phyloP scores from a whole-genome alignment of 2,888 invertebrate genomes.

The Drosophila pullipes region DNA sequence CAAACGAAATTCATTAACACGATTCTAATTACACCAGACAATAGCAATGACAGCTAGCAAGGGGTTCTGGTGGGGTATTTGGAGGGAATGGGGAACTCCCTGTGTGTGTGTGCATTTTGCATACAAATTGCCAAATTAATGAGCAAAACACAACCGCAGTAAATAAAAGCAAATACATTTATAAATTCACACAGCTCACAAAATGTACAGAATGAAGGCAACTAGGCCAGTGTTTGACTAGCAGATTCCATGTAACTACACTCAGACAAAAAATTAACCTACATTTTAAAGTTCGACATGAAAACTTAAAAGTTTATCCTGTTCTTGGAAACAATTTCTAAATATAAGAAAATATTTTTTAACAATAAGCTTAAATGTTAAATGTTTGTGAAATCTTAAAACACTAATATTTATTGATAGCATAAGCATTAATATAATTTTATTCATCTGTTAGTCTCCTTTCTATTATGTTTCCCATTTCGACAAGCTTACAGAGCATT shows the following conservation, averaged over 20 bases:
- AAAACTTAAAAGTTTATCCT: background rate
- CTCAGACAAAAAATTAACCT: background rate
- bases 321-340: background rate
- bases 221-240: background rate
- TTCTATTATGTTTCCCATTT: background rate
- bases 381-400: background rate
- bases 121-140: conserved; percentile 82
- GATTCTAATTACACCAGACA: conserved; percentile 80
- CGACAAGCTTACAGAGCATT: background rate
- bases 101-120: conserved; percentile 77
- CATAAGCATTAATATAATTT: background rate
- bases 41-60: conserved; percentile 45
- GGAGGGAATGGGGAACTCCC: background rate
- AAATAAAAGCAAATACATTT: conserved; percentile 71
- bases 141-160: conserved; percentile 65
- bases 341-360: background rate
- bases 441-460: background rate
- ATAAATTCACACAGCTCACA: conserved; percentile 38
- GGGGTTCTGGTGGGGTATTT: background rate
- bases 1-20: conserved; percentile 82
- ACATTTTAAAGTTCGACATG: background rate
- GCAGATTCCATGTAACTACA: background rate
- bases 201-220: background rate
- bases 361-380: background rate
- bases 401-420: background rate